Evolutionary conservation across 2,888 invertebrate genomes (phyloP).

Genomic region (Watsonalla cultraria): DNA sequence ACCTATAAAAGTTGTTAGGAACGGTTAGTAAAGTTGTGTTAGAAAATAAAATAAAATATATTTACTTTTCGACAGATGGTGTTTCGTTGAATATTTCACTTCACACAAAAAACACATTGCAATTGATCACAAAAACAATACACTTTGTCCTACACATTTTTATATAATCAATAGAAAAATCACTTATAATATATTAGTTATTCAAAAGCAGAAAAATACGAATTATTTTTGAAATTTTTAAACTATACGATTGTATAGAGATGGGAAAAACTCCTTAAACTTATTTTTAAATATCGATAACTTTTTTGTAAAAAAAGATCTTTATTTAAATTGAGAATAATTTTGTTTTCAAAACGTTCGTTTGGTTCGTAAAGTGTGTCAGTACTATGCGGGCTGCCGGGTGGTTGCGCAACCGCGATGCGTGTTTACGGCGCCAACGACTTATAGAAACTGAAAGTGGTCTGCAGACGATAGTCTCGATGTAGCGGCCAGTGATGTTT

Average conservation of each 20-base stretch:
- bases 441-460: slow-evolving; percentile 71
- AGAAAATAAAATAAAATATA: slow-evolving; percentile 6
- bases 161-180: slow-evolving; percentile 22
- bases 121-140: slow-evolving; percentile 36
- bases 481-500: slow-evolving; percentile 25
- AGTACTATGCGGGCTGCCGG: slow-evolving; percentile 57
- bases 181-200: slow-evolving; percentile 18
- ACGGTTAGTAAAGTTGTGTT: neutral
- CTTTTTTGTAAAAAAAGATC: slow-evolving; percentile 7
- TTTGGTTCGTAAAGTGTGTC: slow-evolving; percentile 54
- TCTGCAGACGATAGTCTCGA: slow-evolving; percentile 27
- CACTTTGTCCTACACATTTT: slow-evolving; percentile 52
- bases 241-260: too few relatives aligned
- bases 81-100: slow-evolving; percentile 46
- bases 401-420: slow-evolving; percentile 45
- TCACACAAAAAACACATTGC: slow-evolving; percentile 63
- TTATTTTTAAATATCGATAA: slow-evolving; percentile 17
- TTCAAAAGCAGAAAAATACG: slow-evolving; percentile 3
- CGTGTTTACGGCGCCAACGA: slow-evolving; percentile 52
- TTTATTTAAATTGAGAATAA: slow-evolving; percentile 18
- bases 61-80: slow-evolving; percentile 78
- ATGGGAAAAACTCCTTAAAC: too few relatives aligned
- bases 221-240: too few relatives aligned
- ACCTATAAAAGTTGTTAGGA: slow-evolving; percentile 8
- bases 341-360: slow-evolving; percentile 17